phyloP scores from a whole-genome alignment of 2,888 invertebrate genomes.

The Pristionchus arcanus region DNA sequence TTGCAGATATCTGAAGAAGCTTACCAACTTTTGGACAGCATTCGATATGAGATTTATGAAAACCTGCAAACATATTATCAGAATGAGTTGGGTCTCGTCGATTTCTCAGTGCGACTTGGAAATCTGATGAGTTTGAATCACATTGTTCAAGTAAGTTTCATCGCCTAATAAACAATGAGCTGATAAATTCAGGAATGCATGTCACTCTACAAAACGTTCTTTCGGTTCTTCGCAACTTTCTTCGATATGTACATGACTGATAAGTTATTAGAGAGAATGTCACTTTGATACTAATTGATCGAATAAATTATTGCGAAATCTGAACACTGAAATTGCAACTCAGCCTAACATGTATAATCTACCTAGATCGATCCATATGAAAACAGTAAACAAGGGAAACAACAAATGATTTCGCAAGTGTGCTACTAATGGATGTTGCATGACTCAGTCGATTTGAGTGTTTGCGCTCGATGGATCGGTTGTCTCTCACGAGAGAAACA shows the following conservation, averaged over 20 bases:
- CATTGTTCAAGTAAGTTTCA: not conserved
- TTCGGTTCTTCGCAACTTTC: conserved; percentile 20
- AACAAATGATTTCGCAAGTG: not conserved
- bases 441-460: not conserved
- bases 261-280: not conserved
- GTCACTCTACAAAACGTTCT: conserved; percentile 44
- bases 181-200: conserved; percentile 1
- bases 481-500: not conserved
- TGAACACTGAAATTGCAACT: not conserved
- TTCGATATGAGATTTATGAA: not conserved
- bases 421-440: not conserved
- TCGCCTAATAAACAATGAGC: not conserved
- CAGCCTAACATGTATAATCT: no score
- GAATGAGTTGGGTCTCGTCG: not conserved
- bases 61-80: conserved; percentile 28
- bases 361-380: no score
- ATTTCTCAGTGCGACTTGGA: not conserved
- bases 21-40: not conserved
- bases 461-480: not conserved
- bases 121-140: conserved; percentile 43
- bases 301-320: not conserved
- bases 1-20: not conserved
- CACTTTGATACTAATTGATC: not conserved
- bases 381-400: no score
- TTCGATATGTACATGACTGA: conserved; percentile 34